Evolutionary conservation across 2,888 invertebrate genomes (phyloP), one percentile per base, ranked within the genome.

Genomic region (Brachylomia viminalis): DNA sequence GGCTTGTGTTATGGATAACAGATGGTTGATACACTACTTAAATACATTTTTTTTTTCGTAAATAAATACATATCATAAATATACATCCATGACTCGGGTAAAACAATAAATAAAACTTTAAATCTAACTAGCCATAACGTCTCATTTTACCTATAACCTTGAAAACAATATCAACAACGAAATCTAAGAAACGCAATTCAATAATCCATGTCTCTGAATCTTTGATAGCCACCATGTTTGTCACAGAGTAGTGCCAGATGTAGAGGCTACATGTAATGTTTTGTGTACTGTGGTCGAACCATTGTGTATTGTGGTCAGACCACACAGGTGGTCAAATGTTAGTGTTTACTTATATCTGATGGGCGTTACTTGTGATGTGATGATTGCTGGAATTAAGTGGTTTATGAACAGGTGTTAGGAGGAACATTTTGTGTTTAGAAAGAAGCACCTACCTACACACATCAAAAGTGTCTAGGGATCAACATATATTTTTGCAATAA

Each of bases 171-270:
- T 56, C 45, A 15, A 73, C 49, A 27, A 68, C 17, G 15, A 77
- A 66, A 75, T 70, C 72, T 82, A 79, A 78, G 38, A 71, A 79
- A 83, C n/a, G 84, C 73, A 80, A 69, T 88, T 91, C 92, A 92
- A 94, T 94, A 93, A 92, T 92, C 92, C 92, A 91, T 86, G 87
- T 80, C 13, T 92, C 91, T 92, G 92, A 92, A 92, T 92, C 91
- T 93, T 94, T 94, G 92, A 94, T 93, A 90, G 86, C 87, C 83
- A 90, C 91, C 90, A 93, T 93, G 75, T 86, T 81, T 82, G 69
- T 86, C 78, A 83, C 81, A 95, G 95, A 90, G 91, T 85, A 93
- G 84, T 86, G 86, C 13, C 33, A 82, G 61, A 81, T 81, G 3
- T 84, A 77, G 86, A 82, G 84, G 49, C 13, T 56, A 61, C 75